Conservation (phyloP, 2,797 vertebrate genomes). For the Clamator glandarius region DNA sequence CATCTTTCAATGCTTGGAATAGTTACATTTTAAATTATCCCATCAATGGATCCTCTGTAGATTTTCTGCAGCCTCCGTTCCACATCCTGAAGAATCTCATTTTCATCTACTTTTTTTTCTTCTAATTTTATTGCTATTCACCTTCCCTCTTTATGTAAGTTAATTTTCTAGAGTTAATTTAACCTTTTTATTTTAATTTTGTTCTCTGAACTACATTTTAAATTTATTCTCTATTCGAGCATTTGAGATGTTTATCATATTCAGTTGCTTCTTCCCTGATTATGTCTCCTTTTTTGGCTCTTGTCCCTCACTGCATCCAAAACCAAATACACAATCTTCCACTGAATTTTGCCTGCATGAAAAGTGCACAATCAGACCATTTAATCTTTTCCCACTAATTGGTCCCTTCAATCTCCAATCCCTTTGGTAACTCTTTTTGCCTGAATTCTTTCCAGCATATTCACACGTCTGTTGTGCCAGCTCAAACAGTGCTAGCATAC, state of each 20-base stretch:
- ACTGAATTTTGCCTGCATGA: neutral
- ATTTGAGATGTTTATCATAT: neutral
- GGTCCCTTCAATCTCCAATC: neutral
- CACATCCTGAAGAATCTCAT: neutral
- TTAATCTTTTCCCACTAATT: slow-evolving; percentile 40
- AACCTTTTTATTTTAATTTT: neutral
- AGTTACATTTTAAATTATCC: neutral
- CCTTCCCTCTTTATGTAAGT: neutral
- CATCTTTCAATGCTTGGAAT: neutral
- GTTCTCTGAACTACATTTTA: neutral
- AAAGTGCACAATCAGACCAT: slow-evolving; percentile 8
- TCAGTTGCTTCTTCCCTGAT: neutral
- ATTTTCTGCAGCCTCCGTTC: neutral
- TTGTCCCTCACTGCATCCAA: neutral
- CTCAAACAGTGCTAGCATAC: neutral
- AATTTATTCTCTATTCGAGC: neutral
- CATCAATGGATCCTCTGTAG: neutral
- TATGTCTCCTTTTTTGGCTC: neutral
- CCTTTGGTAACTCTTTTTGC: neutral
- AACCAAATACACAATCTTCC: neutral
- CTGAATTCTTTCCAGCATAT: neutral
- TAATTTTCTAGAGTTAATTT: neutral
- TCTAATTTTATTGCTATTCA: neutral
- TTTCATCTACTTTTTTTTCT: neutral
- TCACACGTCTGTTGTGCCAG: slow-evolving; percentile 15